Base-by-base conservation (phyloP, 2,113 vertebrate genomes). In the Amblyornis subalaris region DNA sequence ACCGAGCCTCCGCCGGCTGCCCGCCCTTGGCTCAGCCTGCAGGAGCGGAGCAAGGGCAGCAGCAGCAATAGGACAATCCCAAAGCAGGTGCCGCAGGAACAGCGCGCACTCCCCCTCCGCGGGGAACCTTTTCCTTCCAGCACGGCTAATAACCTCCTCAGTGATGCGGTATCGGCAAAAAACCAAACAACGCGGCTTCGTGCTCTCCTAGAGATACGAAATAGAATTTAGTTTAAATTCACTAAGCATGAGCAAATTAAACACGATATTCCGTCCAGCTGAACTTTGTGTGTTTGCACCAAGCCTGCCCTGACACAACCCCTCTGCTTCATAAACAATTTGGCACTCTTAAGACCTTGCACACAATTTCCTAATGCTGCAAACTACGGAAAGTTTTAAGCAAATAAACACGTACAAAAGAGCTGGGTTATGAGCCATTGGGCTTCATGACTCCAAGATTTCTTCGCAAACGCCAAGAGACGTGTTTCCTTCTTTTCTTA, bases 181-280 rank as follows among this genome's bases (percentile, higher is more conserved):
- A 73, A n/a, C 7, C 12, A 19, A 16, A 9, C 0, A 25, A 10
- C 2, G 4, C 6, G 13, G 3, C 33, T 44, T 29, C 10, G 2
- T 9, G 24, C 45, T 22, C 10, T 55, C 14, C 71, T 18, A 23
- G 9, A n/a, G 35, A 80, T 7, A n/a, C 1, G 17, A 8, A 53
- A 47, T 0, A 15, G 4, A 42, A 14, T 10, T 17, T 10, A 5
- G 5, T 48, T 55, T 9, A 15, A 81, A 38, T 10, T 35, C 35
- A 11, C 40, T 18, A 29, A 26, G 45, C n/a, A 14, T 6, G 17
- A 72, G 36, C 29, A 53, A 66, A 45, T 53, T 14, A 57, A 89
- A 55, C 33, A 3, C 19, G 11, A 16, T 33, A 60, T 28, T 42
- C 23, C 9, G 3, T 29, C 26, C 75, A 21, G 51, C 9, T 14